These are phyloP conservation scores for Phaetusa simplex DNA, from an alignment of 2,113 vertebrate genomes.

Conservation along the genomic window DNA sequence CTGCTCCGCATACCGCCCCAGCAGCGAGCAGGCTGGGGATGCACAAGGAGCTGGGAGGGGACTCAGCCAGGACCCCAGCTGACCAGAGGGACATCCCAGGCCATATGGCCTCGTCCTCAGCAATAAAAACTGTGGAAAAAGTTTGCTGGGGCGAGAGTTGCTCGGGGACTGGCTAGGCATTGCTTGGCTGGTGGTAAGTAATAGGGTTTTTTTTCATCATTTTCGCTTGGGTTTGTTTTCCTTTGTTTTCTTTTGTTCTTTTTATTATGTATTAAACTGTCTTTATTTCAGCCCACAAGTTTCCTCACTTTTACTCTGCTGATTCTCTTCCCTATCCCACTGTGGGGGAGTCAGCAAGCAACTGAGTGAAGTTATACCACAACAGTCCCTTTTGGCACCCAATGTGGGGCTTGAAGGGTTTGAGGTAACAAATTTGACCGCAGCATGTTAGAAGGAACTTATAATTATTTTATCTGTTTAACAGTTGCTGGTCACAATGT, in stretches of 20 bases:
- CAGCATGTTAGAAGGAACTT: not conserved
- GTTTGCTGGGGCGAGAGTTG: not conserved
- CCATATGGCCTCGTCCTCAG: not conserved
- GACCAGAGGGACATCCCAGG: not conserved
- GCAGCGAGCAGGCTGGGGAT: not conserved
- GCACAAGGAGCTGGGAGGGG: not conserved
- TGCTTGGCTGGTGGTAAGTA: not conserved
- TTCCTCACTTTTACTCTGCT: not conserved
- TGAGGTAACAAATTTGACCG: not conserved
- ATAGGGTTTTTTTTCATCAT: fast-evolving
- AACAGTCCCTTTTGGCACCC: not conserved
- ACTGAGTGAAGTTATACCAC: not conserved
- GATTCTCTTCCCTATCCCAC: not conserved
- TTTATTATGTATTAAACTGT: not conserved
- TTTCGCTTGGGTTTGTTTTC: not conserved
- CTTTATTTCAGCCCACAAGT: not conserved
- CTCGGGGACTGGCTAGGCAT: not conserved
- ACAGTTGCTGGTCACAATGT: not conserved
- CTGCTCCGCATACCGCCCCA: not conserved
- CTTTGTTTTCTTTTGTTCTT: not conserved
- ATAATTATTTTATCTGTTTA: not conserved
- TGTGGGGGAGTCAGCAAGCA: not conserved
- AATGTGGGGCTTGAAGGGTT: not conserved
- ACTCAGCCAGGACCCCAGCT: not conserved
- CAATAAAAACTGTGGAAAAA: not conserved